phyloP scores from a whole-genome alignment of 2,888 invertebrate species.

The Plagiodera versicolora region DNA sequence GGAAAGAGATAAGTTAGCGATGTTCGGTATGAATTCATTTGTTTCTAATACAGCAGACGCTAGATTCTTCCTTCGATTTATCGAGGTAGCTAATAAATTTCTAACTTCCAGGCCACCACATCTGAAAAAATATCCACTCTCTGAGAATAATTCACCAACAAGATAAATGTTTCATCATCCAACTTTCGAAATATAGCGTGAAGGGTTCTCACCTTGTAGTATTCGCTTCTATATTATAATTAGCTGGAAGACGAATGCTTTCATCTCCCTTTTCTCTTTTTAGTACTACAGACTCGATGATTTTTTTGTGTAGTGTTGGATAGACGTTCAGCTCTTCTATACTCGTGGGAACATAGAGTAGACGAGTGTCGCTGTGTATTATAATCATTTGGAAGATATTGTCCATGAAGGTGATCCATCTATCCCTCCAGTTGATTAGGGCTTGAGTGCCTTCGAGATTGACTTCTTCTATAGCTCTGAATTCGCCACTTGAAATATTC shows the following conservation, averaged over 20 bases:
- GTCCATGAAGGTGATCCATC: constrained; percentile 88
- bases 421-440: constrained; percentile 48
- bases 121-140: constrained; percentile 50
- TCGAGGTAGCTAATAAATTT: constrained; percentile 75
- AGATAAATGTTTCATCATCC: no score
- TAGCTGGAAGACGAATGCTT: background rate
- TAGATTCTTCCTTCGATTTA: constrained; percentile 67
- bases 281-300: background rate
- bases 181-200: no score
- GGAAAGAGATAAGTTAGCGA: constrained; percentile 31
- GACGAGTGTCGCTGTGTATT: constrained; percentile 65
- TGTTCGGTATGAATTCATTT: constrained; percentile 71
- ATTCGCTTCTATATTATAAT: constrained; percentile 48
- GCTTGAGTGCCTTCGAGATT: constrained; percentile 29
- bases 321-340: constrained; percentile 42
- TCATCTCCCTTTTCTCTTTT: no score
- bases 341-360: constrained; percentile 68
- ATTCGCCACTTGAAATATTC: constrained; percentile 33
- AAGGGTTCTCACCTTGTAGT: constrained; percentile 33
- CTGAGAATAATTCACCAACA: no score
- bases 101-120: constrained; percentile 78
- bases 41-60: constrained; percentile 76
- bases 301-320: background rate
- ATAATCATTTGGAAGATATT: constrained; percentile 79
- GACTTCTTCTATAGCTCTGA: constrained; percentile 37